A percentile compares a stretch with the other conserved stretches of the same genome.
phyloP scores from a whole-genome alignment of 2,888 invertebrate species.

The Vanessa cardui region DNA sequence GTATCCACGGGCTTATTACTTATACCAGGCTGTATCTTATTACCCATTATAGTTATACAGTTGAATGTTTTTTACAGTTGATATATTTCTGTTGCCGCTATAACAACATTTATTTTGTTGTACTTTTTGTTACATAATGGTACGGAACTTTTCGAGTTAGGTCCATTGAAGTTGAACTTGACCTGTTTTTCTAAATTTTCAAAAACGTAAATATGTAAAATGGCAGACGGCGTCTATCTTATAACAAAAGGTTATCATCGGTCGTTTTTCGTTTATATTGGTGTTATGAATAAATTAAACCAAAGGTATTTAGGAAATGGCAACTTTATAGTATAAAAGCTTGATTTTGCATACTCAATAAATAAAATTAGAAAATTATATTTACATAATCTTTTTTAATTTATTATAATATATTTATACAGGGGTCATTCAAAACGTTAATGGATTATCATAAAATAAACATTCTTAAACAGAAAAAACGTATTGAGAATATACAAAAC shows the following conservation, averaged over 20 bases:
- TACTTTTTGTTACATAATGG: too few relatives aligned
- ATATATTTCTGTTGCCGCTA: too few relatives aligned
- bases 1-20: too few relatives aligned
- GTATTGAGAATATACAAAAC: slow-evolving; percentile 13
- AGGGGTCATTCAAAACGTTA: slow-evolving; percentile 11
- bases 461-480: slow-evolving; percentile 9
- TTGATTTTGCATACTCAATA: slow-evolving; percentile 1
- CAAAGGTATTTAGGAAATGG: background rate
- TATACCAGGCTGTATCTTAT: too few relatives aligned
- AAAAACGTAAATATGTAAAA: background rate
- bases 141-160: too few relatives aligned
- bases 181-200: background rate
- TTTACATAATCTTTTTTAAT: background rate
- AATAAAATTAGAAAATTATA: background rate
- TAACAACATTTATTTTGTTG: too few relatives aligned
- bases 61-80: too few relatives aligned
- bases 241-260: background rate
- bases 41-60: too few relatives aligned
- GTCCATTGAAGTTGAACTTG: too few relatives aligned
- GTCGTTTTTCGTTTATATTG: background rate
- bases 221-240: background rate
- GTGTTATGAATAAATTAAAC: background rate
- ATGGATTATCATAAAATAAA: slow-evolving; percentile 15
- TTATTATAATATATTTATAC: too few relatives aligned
- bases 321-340: background rate